Base-by-base conservation (phyloP, 1,140 invertebrate genomes). In the Trichonephila clavata region DNA sequence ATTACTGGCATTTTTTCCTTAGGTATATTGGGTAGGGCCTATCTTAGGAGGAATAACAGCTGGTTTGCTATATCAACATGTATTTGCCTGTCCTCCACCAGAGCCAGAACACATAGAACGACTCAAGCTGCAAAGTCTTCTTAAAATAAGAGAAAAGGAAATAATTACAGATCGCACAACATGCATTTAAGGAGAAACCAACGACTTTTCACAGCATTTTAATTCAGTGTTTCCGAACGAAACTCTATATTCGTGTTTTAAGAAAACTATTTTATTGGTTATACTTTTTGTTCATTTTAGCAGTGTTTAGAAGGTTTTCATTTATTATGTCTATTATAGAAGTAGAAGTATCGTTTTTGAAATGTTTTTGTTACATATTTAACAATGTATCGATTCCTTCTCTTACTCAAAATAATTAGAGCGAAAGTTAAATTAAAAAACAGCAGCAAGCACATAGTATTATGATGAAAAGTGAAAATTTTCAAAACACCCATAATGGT, bases 1-100 rank as follows among this genome's bases (percentile, higher is more conserved):
- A 60, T 18, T 65, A 2, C 24, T 21, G 20, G 7, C n/a, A n/a
- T 27, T 27, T 86, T 60, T 93, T 93, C 96, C 96, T 7, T 95
- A 98, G 97, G 96, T 98, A 10, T 99, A 99, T 95, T 99, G 98
- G 98, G 97, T 97, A 10, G 98, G 98, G 0, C 98, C 98, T 1
- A 96, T 98, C 20, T 94, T 97, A 5, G 98, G 98, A 1, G 98
- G 97, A 0, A 95, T 97, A 16, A 71, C 97, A 0, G 98, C 98
- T 6, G 98, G 97, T 1, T 94, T 97, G 0, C 92, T 98, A 4
- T 99, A 99, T 96, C 97, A 97, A 94, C 96, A 97, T 94, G 94
- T 98, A 65, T 98, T 98, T 95, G 84, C 77, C 32, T 65, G 68
- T 13, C 80, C 94, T 32, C 59, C 71, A 10, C 90, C 94, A 20